Conservation (phyloP, 2,797 vertebrate genomes). For the Florisuga fusca region DNA sequence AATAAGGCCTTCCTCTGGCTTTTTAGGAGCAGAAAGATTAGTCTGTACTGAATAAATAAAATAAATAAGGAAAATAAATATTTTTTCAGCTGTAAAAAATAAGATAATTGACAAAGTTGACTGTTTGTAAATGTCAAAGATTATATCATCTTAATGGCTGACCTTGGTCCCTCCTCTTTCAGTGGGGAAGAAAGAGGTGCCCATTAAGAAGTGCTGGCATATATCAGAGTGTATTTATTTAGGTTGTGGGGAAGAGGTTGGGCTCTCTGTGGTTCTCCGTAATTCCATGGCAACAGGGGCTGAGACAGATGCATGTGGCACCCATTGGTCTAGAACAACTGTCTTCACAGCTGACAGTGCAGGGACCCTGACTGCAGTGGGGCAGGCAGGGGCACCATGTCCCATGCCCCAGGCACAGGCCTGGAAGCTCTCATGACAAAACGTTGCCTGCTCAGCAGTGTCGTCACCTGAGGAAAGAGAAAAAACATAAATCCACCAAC, state of each 20-base stretch:
- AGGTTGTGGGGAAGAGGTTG: background rate
- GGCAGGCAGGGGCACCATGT: accelerated
- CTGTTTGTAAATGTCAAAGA: background rate
- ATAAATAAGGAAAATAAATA: background rate
- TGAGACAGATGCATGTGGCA: background rate
- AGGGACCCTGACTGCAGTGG: accelerated
- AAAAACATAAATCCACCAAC: background rate
- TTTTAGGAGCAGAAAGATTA: background rate
- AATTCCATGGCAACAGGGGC: background rate
- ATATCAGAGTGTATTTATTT: background rate
- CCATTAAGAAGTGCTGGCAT: background rate
- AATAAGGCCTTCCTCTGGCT: background rate
- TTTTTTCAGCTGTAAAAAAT: background rate
- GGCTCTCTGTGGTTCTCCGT: background rate
- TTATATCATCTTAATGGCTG: background rate
- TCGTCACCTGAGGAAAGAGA: background rate
- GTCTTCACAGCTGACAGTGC: background rate
- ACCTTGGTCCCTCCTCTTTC: background rate
- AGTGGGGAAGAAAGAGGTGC: background rate
- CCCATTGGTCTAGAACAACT: background rate
- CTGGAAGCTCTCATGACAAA: background rate
- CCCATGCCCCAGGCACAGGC: background rate
- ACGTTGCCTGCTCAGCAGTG: background rate
- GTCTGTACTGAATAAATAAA: background rate
- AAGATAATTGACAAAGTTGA: background rate